Base-by-base conservation (phyloP, 2,888 invertebrate genomes). In the Thereva unica region DNA sequence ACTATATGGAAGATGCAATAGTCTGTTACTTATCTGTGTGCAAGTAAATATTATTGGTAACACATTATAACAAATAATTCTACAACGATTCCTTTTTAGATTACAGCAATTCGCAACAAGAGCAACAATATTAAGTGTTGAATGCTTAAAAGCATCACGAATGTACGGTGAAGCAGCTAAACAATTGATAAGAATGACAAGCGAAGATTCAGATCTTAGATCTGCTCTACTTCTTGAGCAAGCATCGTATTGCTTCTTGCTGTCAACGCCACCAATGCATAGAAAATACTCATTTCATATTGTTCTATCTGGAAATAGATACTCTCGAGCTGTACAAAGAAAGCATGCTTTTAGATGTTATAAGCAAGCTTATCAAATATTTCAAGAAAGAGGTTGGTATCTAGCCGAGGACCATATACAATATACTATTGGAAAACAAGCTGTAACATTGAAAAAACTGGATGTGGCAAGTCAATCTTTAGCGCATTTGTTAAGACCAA, bases 251-350 rank as follows among this genome's bases (percentile, higher is more conserved):
- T 95, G 95, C 78, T 98, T 95, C 78, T 83, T 96, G 44, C 83
- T 82, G 4, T 78, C 80, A 4, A 81, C 84, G 50, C 84, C 84
- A 6, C 83, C 86, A 10, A 91, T 94, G 90, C 86, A 91, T 72
- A 85, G 97, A 63, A 97, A 97, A 80, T 97, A 95, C 78, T 93
- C 97, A 10, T 96, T 98, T 80, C 96, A 98, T 76, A 92, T 95
- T 85, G 96, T 98, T 23, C 84, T 99, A 34, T 93, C 98, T 12
- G 98, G 98, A 0, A 96, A 99, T 81, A 85, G 98, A 67, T 97
- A 90, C 81, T 93, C 92, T 8, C 95, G 97, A 79, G 92, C 95
- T 9, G 93, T 93, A 0, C 95, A 97, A 80, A 87, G 92, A 71
- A 92, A 90, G 78, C 97, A 97, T 82, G 93, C 96, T 0, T 85